Base-by-base conservation (phyloP, 2,888 invertebrate genomes). In the Calliopum simillimum region DNA sequence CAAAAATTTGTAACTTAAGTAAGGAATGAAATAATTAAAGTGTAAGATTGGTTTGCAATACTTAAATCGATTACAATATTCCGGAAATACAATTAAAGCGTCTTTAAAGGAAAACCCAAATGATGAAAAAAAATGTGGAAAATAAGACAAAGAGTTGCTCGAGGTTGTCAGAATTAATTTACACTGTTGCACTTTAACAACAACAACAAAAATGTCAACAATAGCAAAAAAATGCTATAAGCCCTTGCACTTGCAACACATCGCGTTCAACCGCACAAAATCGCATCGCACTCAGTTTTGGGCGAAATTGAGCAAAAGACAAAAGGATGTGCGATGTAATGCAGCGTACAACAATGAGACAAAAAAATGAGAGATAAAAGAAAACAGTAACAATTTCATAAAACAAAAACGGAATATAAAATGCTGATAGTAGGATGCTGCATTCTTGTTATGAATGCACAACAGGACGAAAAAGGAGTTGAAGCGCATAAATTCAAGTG, bases 81-180 rank as follows among this genome's bases (percentile, higher is more conserved):
- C n/a, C n/a, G n/a, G n/a, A n/a, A n/a, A n/a, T n/a, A n/a, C n/a
- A n/a, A n/a, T n/a, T n/a, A n/a, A n/a, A n/a, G n/a, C n/a, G n/a
- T n/a, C n/a, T n/a, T n/a, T n/a, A n/a, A n/a, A n/a, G n/a, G 65
- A 19, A 21, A 65, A n/a, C 16, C 25, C 55, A 25, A 43, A 43
- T 65, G 44, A 14, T 56, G 19, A 53, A 41, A 44, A 5, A 23
- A 41, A 19, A 19, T 5, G 41, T 19, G 47, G 6, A n/a, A n/a
- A 41, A 63, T 67, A 16, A 6, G 33, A 8, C 33, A 6, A 33
- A 33, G 6, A 23, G 8, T 23, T 53, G 16, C 47, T 46, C 49
- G 46, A 56, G 63, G 62, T 61, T 70, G 66, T 67, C 62, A 63
- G 51, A 67, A 70, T 70, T 62, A 67, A 70, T 55, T 70, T 55